phyloP scores from a whole-genome alignment of 1,140 invertebrate genomes.

The Papilio xuthus region DNA sequence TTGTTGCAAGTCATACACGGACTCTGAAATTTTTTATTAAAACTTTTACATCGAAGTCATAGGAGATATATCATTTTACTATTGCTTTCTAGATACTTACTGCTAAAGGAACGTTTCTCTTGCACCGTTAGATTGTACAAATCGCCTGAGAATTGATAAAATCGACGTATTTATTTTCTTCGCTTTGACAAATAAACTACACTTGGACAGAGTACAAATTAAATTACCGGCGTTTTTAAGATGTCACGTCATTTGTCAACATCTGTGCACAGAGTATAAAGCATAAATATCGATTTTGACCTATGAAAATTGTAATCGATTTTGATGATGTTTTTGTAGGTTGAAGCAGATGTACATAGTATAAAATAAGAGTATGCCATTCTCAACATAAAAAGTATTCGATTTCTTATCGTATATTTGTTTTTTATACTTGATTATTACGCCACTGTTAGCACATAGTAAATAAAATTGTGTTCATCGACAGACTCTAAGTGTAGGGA shows the following conservation, averaged over 20 bases:
- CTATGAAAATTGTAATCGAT: not conserved
- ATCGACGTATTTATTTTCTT: constrained; percentile 29
- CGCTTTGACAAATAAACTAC: constrained; percentile 26
- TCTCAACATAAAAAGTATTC: too few relatives aligned
- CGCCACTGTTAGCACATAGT: too few relatives aligned
- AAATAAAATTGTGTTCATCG: not conserved
- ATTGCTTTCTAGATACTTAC: not conserved
- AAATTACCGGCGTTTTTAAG: constrained; percentile 27
- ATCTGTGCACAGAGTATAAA: constrained; percentile 5
- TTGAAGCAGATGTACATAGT: too few relatives aligned
- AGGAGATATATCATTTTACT: constrained; percentile 7
- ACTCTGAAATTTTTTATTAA: constrained; percentile 45
- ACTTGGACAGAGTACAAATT: constrained; percentile 14
- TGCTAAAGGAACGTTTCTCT: not conserved
- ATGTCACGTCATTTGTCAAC: constrained; percentile 15
- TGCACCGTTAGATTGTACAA: not conserved
- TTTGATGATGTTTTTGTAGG: not conserved
- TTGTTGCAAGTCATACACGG: constrained; percentile 55
- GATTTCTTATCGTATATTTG: too few relatives aligned
- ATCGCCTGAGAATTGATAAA: not conserved
- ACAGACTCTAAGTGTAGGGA: not conserved
- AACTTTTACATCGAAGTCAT: constrained; percentile 6
- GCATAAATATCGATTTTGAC: not conserved
- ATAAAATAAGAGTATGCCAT: too few relatives aligned
- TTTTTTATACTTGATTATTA: too few relatives aligned